Percentiles rank a stretch among this genome's conserved stretches.
phyloP scores from a whole-genome alignment of 1,140 invertebrate genomes.

The Heliconius congener region DNA sequence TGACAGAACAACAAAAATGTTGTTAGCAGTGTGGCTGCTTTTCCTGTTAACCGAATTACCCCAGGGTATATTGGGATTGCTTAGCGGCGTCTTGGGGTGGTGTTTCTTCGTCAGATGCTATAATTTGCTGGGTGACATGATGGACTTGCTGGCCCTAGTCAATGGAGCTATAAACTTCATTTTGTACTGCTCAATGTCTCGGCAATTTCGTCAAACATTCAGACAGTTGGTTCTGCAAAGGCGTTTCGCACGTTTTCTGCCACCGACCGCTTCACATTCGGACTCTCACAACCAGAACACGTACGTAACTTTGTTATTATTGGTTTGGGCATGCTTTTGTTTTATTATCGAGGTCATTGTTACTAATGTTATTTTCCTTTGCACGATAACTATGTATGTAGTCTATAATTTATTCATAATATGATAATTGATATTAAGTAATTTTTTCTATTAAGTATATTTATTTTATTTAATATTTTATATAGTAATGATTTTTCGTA shows the following conservation, averaged over 20 bases:
- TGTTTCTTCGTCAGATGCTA: slow-evolving; percentile 89
- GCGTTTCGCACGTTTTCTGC: slow-evolving; percentile 71
- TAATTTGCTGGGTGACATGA: slow-evolving; percentile 91
- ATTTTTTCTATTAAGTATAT: neutral
- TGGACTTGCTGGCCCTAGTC: slow-evolving; percentile 95
- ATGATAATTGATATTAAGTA: neutral
- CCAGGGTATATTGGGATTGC: slow-evolving; percentile 88
- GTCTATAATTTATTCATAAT: neutral
- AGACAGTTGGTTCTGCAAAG: slow-evolving; percentile 85
- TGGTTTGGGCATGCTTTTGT: slow-evolving; percentile 17
- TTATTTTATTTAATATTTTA: neutral
- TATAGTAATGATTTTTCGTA: neutral
- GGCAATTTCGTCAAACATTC: slow-evolving; percentile 95
- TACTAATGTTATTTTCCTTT: neutral
- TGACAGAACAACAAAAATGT: slow-evolving; percentile 94
- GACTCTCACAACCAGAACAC: slow-evolving; percentile 72
- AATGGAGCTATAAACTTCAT: slow-evolving; percentile 97
- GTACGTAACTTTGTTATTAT: slow-evolving; percentile 51
- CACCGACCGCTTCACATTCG: slow-evolving; percentile 63
- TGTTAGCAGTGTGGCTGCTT: slow-evolving; percentile 92
- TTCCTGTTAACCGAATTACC: slow-evolving; percentile 95
- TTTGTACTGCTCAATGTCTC: slow-evolving; percentile 96
- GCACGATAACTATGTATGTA: neutral
- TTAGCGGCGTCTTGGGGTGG: slow-evolving; percentile 87
- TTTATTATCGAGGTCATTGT: neutral